Evolutionary conservation across 2,113 vertebrate genomes (phyloP), one percentile per base, ranked within the genome.

Genomic region (Pluvialis apricaria): DNA sequence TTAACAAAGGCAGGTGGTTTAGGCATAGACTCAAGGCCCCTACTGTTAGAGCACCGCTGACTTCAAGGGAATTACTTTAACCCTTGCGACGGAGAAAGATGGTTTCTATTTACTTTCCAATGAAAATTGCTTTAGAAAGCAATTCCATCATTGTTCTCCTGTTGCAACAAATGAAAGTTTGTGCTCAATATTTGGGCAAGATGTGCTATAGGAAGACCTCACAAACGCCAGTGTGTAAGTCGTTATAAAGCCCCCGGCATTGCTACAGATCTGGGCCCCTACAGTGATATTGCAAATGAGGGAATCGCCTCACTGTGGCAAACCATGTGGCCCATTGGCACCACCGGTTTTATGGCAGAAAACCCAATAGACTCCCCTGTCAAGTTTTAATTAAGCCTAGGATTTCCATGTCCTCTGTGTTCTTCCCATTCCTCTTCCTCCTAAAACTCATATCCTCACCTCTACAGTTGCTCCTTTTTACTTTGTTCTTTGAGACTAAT

Each of bases 1-100:
- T 87, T 92, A 95, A 86, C 64, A 94, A 86, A 94, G 29, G 68
- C 76, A 78, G 75, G 36, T 90, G 49, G 40, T 93, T 93, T 86
- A 80, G 66, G 82, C 78, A 61, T 3, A 76, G 44, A 68, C 25
- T 76, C 60, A 84, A 80, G 55, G 47, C 34, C 32, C 64, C 57
- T 62, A 36, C 82, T 88, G 51, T 88, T 55, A 73, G 42, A 83
- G 51, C 51, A 77, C 47, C 60, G 47, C 25, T 69, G 26, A 20
- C 47, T 95, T 73, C 45, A 73, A 77, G 72, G 69, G 65, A 69
- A 71, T 82, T 58, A 21, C 42, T 92, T 92, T 88, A 88, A 92
- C 71, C 14, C 64, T 52, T 83, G 32, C 80, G 38, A 61, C 44
- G 47, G 52, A 84, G 13, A 54, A 86, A 82, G n/a, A 64, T 5